Percentiles rank a stretch among this genome's conserved stretches.
phyloP scores from a whole-genome alignment of 2,888 invertebrate genomes.

The Pseudolycoriella hygida region DNA sequence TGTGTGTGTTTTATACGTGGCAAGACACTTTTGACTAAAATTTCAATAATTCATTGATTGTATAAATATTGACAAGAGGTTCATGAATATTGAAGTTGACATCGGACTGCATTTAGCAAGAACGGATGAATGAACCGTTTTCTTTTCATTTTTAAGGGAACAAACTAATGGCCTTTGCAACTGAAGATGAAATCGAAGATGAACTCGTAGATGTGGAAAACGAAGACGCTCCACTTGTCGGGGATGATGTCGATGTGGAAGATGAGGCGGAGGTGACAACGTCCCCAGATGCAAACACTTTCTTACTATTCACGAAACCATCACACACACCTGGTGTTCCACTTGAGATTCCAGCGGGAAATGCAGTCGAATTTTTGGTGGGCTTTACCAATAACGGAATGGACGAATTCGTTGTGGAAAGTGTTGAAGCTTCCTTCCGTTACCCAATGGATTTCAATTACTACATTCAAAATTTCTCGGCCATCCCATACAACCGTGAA shows the following conservation, averaged over 20 bases:
- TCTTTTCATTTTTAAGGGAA: slow-evolving; percentile 22
- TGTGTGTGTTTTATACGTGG: slow-evolving; percentile 28
- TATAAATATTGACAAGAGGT: not conserved
- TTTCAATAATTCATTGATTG: not conserved
- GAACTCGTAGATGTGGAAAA: slow-evolving; percentile 45
- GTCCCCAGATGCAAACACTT: slow-evolving; percentile 83
- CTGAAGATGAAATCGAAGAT: slow-evolving; percentile 52
- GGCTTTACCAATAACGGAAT: slow-evolving; percentile 92
- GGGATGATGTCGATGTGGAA: slow-evolving; percentile 13
- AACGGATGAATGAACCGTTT: too few relatives aligned
- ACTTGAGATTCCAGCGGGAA: slow-evolving; percentile 60
- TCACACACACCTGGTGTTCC: slow-evolving; percentile 39
- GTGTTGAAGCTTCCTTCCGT: slow-evolving; percentile 92
- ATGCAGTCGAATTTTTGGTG: slow-evolving; percentile 84
- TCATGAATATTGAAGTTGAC: too few relatives aligned
- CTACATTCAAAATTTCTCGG: slow-evolving; percentile 96
- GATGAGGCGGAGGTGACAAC: slow-evolving; percentile 42
- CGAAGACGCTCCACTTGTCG: slow-evolving; percentile 40
- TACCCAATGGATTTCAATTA: slow-evolving; percentile 98
- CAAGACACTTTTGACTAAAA: slow-evolving; percentile 17
- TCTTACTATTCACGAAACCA: slow-evolving; percentile 76
- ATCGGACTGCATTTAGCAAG: too few relatives aligned
- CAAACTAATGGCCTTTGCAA: slow-evolving; percentile 37
- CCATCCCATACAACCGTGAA: slow-evolving; percentile 67
- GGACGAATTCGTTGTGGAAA: slow-evolving; percentile 79